Conservation (phyloP, 2,888 invertebrate genomes). For the Eubasilissa splendida region DNA sequence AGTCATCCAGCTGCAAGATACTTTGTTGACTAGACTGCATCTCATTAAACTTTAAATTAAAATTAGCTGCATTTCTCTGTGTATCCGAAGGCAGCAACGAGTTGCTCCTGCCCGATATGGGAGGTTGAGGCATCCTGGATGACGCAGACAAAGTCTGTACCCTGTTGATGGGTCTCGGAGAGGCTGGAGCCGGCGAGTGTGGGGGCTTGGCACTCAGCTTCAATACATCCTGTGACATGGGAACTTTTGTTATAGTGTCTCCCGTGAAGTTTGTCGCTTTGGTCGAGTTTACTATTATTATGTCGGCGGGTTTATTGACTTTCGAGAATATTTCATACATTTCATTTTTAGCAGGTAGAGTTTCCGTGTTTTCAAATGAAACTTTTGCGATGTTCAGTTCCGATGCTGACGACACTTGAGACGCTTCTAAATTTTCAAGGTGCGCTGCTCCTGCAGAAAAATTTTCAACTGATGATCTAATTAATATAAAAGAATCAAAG, state of each 20-base stretch:
- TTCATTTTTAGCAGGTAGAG: constrained; percentile 7
- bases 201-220: constrained; percentile 74
- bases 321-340: constrained; percentile 36
- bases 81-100: constrained; percentile 58
- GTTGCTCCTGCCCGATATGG: constrained; percentile 42
- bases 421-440: constrained; percentile 23
- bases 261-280: constrained; percentile 62
- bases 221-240: constrained; percentile 59
- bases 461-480: too few relatives aligned
- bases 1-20: constrained; percentile 67
- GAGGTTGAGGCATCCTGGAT: constrained; percentile 46
- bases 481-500: too few relatives aligned
- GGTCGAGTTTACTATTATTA: constrained; percentile 42
- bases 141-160: constrained; percentile 56
- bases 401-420: constrained; percentile 49
- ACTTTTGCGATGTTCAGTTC: constrained; percentile 51
- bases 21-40: constrained; percentile 60
- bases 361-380: constrained; percentile 43
- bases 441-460: constrained; percentile 41
- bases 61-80: constrained; percentile 60
- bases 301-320: constrained; percentile 44
- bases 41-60: constrained; percentile 58
- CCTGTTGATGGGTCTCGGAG: constrained; percentile 65
- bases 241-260: constrained; percentile 62
- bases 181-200: constrained; percentile 76